Evolutionary conservation across 1,140 invertebrate species (phyloP), one percentile per base, ranked within the genome.

Genomic region (Drosophila pandora): DNA sequence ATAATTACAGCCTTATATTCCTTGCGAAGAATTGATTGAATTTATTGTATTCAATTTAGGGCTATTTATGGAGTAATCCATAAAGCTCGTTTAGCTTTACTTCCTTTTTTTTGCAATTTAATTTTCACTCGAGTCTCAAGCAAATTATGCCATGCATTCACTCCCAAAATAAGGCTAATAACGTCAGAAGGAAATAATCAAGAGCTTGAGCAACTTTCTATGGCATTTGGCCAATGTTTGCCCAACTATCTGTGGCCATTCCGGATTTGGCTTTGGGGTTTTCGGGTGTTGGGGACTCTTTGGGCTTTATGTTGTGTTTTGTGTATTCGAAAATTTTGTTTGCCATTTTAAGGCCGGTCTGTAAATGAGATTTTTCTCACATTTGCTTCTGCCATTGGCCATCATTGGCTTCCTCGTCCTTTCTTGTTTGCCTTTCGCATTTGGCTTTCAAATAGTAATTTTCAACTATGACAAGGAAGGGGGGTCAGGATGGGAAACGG

Each of bases 371-470:
- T 65, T 75, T 75, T 75, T 74, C 50, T 57, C 70, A 75, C 53
- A 75, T 75, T 74, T 75, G 71, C 60, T 58, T 65, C 25, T 47
- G 30, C 47, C 50, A 60, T 60, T 28, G 25, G 5, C 25, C 50
- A 60, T 60, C 57, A 30, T 21, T 37, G 37, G n/a, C 17, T 21
- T 34, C 34, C 10, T 37, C 12, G 25, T 37, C 12, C 58, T 39
- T 13, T n/a, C 30, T 41, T 32, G 39, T 72, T 50, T 73, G 50
- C 43, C 28, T 10, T 57, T 52, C 39, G 71, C 71, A 60, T 25
- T 45, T 63, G 70, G 71, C 70, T 74, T 74, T 74, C 60, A 74
- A 74, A 74, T 74, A 74, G 71, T 65, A 65, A 74, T 74, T 74
- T 74, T 41, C 53, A 72, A 45, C 55, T 60, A 28, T 28, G n/a